Evolutionary conservation across 2,797 vertebrate genomes (phyloP), one percentile per base, ranked within the genome.

Genomic region (Hydrocynus forskahlii): DNA sequence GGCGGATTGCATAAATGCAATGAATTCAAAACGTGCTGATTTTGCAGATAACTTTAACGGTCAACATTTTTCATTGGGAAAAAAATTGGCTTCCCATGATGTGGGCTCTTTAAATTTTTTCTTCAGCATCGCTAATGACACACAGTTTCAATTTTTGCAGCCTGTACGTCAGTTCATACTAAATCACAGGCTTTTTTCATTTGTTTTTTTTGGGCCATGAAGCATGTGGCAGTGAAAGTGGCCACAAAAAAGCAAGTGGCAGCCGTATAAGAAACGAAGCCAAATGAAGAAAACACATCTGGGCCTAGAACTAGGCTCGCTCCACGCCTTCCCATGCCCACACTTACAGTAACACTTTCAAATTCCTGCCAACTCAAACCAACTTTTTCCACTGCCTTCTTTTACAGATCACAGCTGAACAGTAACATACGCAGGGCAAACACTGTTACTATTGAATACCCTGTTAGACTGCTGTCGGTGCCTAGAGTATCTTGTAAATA

Each of bases 331-430:
- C 48, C 45, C 40, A 10, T 54, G n/a, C 35, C 55, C 57, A 13
- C 60, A 17, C 2, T 10, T n/a, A 35, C 29, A n/a, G 71, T 7
- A 54, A 17, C 23, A 40, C 48, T 78, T 21, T 21, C 25, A 48
- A 55, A 75, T 71, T 50, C 48, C 23, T 67, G 45, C 79, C 77
- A 80, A 74, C 40, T 35, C 17, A 54, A 75, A 70, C 25, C 77
- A 52, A 74, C 43, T 72, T 75, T 23, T 81, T 83, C 81, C 71
- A 67, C 19, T 40, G 63, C 64, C 74, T 78, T 43, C 35, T 19
- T 78, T 73, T 25, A 54, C 35, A 17, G 57, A 68, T 77, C 66
- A 57, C 54, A 7, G 71, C 17, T 73, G 52, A 55, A 73, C 16
- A 19, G 29, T 25, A 29, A 38, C 52, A 55, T 9, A 38, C 29